Conservation (phyloP, 2,888 invertebrate species). For the Eupithecia exiguata region DNA sequence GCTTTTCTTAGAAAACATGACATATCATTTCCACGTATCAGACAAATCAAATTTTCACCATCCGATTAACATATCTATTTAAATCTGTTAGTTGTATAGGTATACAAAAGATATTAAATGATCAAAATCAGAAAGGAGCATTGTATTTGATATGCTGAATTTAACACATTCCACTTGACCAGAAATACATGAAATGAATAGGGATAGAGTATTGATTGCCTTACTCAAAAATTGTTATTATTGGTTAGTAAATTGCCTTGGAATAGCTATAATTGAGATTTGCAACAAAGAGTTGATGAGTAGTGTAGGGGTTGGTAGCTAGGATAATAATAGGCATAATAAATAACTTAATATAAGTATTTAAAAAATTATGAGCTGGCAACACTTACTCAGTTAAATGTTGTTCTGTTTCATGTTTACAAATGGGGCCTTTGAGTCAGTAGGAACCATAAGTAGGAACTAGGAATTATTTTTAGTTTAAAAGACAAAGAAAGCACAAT, state of each 20-base stretch:
- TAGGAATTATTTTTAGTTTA: background rate
- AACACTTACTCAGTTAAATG: background rate
- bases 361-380: background rate
- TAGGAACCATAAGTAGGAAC: too few species aligned
- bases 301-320: background rate
- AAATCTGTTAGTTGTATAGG: background rate
- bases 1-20: slow-evolving; percentile 52
- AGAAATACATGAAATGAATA: too few species aligned
- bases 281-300: background rate
- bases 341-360: background rate
- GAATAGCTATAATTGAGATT: background rate
- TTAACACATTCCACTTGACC: slow-evolving; percentile 1
- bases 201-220: background rate
- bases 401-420: slow-evolving; percentile 45
- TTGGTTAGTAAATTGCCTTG: too few species aligned
- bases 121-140: background rate
- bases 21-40: slow-evolving; percentile 64
- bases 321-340: background rate
- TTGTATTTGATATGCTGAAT: background rate
- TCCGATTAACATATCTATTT: slow-evolving; percentile 39
- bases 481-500: background rate
- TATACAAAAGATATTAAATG: background rate
- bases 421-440: slow-evolving; percentile 50
- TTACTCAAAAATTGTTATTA: too few species aligned
- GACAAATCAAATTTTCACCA: slow-evolving; percentile 23